These are phyloP conservation scores for Sander vitreus DNA, from an alignment of 2,113 vertebrate genomes.

Conservation along the genomic window DNA sequence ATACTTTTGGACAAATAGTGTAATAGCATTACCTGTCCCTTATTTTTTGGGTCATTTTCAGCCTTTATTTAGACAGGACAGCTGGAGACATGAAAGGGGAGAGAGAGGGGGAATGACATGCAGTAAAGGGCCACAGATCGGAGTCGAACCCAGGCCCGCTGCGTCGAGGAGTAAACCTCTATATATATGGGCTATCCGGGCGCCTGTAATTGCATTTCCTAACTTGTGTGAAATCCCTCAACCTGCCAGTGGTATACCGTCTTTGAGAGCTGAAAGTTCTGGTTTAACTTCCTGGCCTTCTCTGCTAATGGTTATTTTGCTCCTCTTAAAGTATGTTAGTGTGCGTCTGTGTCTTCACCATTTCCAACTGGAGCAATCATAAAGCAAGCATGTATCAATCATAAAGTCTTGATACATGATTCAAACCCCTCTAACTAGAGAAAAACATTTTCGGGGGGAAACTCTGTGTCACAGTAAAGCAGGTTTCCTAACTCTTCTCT, in stretches of 20 bases:
- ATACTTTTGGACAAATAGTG: too few species aligned
- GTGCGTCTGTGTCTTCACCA: not conserved
- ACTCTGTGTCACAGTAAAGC: constrained; percentile 39
- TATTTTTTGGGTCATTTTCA: too few species aligned
- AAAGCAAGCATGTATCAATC: not conserved
- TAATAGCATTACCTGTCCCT: too few species aligned
- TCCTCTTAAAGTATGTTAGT: not conserved
- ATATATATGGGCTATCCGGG: too few species aligned
- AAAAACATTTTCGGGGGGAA: constrained; percentile 21
- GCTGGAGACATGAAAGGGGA: too few species aligned
- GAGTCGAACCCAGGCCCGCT: too few species aligned
- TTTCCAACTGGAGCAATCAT: not conserved
- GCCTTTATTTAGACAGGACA: too few species aligned
- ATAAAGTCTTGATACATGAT: constrained; percentile 18
- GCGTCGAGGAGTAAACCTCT: too few species aligned
- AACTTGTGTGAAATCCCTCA: not conserved
- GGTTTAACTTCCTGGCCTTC: not conserved
- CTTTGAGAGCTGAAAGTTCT: not conserved
- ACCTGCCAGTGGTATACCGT: not conserved
- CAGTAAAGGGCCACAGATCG: too few species aligned
- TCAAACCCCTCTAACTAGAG: constrained; percentile 4
- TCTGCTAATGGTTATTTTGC: not conserved
- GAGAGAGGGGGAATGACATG: too few species aligned
- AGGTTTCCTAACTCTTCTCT: constrained; percentile 44
- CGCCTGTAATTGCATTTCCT: not conserved